A percentile compares a stretch with the other conserved stretches of the same genome.
These are phyloP conservation scores for Paedocypris micromegethes DNA, from an alignment of 2,797 vertebrate species.

Conservation along the genomic window DNA sequence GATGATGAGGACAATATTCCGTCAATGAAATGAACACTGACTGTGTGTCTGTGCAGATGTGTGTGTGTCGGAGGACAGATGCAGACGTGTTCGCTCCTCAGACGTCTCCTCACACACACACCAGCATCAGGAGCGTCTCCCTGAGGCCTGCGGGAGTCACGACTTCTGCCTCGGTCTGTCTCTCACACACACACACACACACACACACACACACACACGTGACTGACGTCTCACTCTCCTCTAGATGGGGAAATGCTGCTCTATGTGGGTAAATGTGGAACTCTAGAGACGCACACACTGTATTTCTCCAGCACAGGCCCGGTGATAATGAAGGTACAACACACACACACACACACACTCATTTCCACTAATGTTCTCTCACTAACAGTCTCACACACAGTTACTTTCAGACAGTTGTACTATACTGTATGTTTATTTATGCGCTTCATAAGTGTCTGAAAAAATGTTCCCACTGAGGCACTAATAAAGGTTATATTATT, in stretches of 20 bases:
- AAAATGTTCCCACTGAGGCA: too few species aligned
- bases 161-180: slow-evolving; percentile 66
- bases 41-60: slow-evolving; percentile 33
- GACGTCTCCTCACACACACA: slow-evolving; percentile 58
- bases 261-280: slow-evolving; percentile 59
- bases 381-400: too few species aligned
- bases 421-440: too few species aligned
- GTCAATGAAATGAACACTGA: too few species aligned
- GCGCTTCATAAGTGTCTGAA: too few species aligned
- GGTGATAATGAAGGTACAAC: slow-evolving; percentile 73
- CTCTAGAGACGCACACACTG: slow-evolving; percentile 61
- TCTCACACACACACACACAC: not conserved
- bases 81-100: slow-evolving; percentile 58
- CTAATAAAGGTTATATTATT: too few species aligned
- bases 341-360: not conserved
- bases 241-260: slow-evolving; percentile 64
- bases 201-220: not conserved
- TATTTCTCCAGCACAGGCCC: slow-evolving; percentile 48
- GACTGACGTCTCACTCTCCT: not conserved
- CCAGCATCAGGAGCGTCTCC: slow-evolving; percentile 60
- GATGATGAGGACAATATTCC: too few species aligned
- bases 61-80: slow-evolving; percentile 32
- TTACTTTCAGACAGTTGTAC: too few species aligned
- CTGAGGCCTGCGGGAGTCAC: slow-evolving; percentile 58
- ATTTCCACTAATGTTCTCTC: too few species aligned